A percentile compares a stretch with the other conserved stretches of the same genome.
Conservation (phyloP, 1,140 invertebrate species). For the Heliothis subflexa region DNA sequence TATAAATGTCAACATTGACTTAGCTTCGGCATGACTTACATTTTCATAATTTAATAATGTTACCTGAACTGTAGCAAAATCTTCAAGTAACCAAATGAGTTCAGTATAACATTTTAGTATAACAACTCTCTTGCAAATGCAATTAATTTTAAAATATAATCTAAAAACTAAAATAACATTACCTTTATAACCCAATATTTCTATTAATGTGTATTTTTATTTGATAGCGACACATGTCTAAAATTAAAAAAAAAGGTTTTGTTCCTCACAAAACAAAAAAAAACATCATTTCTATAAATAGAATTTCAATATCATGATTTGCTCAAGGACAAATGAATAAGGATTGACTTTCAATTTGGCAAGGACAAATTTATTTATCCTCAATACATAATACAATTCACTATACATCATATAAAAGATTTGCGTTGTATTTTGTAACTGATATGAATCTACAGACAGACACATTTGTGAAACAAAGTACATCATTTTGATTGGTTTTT, state of each 20-base stretch:
- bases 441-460: not conserved
- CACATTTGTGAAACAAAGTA: not conserved
- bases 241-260: not conserved
- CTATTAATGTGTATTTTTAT: no score
- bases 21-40: no score
- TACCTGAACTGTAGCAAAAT: no score
- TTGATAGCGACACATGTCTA: no score
- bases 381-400: not conserved
- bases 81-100: not conserved
- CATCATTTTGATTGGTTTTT: not conserved
- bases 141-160: no score
- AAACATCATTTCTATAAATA: not conserved
- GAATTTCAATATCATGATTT: not conserved
- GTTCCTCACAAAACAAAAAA: not conserved
- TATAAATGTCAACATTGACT: no score
- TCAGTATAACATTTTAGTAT: not conserved
- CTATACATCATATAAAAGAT: not conserved
- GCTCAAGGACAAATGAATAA: not conserved
- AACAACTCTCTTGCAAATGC: no score
- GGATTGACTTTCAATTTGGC: not conserved
- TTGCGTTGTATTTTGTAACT: not conserved
- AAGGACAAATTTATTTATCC: not conserved
- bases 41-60: no score
- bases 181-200: no score
- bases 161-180: no score